A percentile compares a stretch with the other conserved stretches of the same genome.
These are phyloP conservation scores for Pararge aegeria DNA, from an alignment of 1,140 invertebrate genomes.

Conservation along the genomic window DNA sequence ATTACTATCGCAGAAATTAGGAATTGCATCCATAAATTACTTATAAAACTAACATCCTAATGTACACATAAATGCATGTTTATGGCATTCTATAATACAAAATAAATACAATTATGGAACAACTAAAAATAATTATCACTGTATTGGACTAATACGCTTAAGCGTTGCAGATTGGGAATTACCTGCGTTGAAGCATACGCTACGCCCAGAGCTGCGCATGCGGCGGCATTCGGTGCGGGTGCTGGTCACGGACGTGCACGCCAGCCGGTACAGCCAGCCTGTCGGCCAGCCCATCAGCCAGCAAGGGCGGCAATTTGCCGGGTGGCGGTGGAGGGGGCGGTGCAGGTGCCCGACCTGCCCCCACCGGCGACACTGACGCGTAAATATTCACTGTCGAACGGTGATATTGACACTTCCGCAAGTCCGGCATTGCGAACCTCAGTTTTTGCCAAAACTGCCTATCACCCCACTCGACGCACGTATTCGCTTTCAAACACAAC, in stretches of 20 bases:
- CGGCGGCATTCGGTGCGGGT: conserved; percentile 93
- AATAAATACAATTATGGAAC: conserved; percentile 64
- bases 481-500: conserved; percentile 93
- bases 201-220: conserved; percentile 89
- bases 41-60: conserved; percentile 44
- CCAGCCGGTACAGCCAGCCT: conserved; percentile 71
- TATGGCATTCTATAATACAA: conserved; percentile 36
- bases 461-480: conserved; percentile 95
- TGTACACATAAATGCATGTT: conserved; percentile 60
- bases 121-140: conserved; percentile 75
- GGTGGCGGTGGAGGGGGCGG: conserved; percentile 84
- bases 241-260: conserved; percentile 89
- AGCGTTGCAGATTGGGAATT: conserved; percentile 71
- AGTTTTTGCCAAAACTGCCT: conserved; percentile 97
- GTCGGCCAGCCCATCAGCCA: conserved; percentile 74
- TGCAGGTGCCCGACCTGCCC: conserved; percentile 81
- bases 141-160: conserved; percentile 76
- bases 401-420: conserved; percentile 82
- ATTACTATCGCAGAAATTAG: conserved; percentile 73
- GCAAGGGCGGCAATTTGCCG: conserved; percentile 75
- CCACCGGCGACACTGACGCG: conserved; percentile 80
- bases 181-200: conserved; percentile 81
- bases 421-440: conserved; percentile 93
- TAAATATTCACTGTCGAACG: conserved; percentile 84
- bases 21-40: conserved; percentile 60